Percentiles rank a stretch among this genome's conserved stretches.
Evolutionary conservation across 2,113 vertebrate genomes (phyloP).

Genomic region (Barbus barbus): DNA sequence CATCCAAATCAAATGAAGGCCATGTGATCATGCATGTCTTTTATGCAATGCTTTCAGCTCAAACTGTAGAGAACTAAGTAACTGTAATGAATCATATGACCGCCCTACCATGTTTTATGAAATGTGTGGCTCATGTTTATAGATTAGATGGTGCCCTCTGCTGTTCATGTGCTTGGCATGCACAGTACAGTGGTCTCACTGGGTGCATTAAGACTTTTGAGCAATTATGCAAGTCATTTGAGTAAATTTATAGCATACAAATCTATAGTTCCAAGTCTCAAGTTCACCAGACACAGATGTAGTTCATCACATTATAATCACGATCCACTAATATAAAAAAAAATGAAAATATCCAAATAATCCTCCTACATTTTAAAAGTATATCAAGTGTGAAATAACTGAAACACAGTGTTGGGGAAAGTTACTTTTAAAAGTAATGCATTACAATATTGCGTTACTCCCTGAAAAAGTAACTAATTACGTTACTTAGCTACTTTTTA

Average conservation of each 20-base stretch:
- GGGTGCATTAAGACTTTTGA: not conserved
- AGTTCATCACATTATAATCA: too few relatives aligned
- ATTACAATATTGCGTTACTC: too few relatives aligned
- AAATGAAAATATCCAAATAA: not conserved
- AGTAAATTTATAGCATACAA: not conserved
- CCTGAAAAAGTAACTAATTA: too few relatives aligned
- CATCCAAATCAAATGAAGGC: not conserved
- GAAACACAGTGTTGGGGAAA: too few relatives aligned
- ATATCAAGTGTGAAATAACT: not conserved
- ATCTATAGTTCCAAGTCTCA: not conserved
- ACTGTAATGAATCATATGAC: not conserved
- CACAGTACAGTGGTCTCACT: not conserved
- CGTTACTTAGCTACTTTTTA: too few relatives aligned
- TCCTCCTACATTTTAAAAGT: not conserved
- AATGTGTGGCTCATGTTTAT: not conserved
- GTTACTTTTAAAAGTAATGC: too few relatives aligned
- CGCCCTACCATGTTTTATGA: not conserved
- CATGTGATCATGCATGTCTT: not conserved
- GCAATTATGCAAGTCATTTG: not conserved
- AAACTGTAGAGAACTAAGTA: not conserved
- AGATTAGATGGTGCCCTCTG: conserved; percentile 35
- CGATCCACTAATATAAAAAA: not conserved
- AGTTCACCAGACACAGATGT: not conserved
- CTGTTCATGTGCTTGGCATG: conserved; percentile 2
- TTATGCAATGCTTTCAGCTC: not conserved